Evolutionary conservation across 2,113 vertebrate species (phyloP), one percentile per base, ranked within the genome.

Genomic region (Chrysemys picta): DNA sequence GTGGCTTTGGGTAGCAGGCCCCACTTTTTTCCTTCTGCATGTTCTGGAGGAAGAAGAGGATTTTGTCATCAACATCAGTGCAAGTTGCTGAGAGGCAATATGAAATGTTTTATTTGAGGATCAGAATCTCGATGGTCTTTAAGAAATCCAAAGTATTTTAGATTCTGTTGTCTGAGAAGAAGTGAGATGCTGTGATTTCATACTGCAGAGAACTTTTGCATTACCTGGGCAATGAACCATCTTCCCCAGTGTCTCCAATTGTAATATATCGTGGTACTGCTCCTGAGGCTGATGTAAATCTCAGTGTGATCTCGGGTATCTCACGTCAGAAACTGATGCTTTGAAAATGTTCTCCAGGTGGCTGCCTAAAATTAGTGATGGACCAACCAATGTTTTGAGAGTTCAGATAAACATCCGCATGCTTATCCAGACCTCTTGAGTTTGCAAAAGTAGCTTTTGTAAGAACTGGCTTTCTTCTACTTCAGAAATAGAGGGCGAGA

Each of bases 1-100:
- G 52, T 29, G 38, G 75, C 75, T 94, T 96, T 95, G 75, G 93
- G n/a, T 86, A 82, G 76, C 92, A 80, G 38, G 92, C 21, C 17
- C 54, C 83, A 2, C n/a, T 62, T 47, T 19, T 45, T 75, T 22
- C 45, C 75, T 54, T 47, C 56, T 57, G 1, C 84, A 29, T 91
- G 52, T 94, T 5, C 69, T 93, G 82, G 42, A 93, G 10, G 35
- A 90, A 85, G 12, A 7, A 35, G 82, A 84, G 50, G 6, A 9
- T 85, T 91, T 93, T 94, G 16, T 47, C 14, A 14, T 89, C 81
- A 75, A 79, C 53, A 72, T 69, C 31, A 94, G 25, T 57, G 56
- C 56, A 57, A 27, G 56, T 27, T 27, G 56, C 56, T 57, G 56
- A 27, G 25, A 57, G 56, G 22, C 56, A 57, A 57, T 57, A 27